Evolutionary conservation across 2,888 invertebrate genomes (phyloP).

Genomic region (Papilio protenor): DNA sequence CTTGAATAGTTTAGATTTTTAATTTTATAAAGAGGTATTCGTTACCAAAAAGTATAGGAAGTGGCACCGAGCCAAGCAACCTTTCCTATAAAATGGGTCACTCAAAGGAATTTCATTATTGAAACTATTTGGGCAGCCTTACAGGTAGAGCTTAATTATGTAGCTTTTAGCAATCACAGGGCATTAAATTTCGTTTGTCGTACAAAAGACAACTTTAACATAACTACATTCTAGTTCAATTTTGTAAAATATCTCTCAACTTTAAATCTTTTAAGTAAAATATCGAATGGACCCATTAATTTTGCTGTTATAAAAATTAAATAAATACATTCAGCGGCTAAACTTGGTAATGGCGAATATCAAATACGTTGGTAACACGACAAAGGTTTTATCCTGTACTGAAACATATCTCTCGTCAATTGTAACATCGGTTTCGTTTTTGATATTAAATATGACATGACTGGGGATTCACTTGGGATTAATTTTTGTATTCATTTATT

Average conservation of each 20-base stretch:
- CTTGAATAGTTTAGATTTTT: constrained; percentile 53
- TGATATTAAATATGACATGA: constrained; percentile 14
- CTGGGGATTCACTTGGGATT: constrained; percentile 11
- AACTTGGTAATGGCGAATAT: constrained; percentile 8
- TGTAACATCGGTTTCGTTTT: constrained; percentile 9
- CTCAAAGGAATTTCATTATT: constrained; percentile 74
- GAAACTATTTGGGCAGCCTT: constrained; percentile 62
- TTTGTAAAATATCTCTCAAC: neutral
- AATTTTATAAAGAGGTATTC: constrained; percentile 52
- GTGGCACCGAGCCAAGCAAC: constrained; percentile 72
- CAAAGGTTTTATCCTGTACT: constrained; percentile 13
- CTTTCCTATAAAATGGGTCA: constrained; percentile 62
- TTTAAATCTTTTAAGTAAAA: constrained; percentile 1
- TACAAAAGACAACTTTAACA: constrained; percentile 12
- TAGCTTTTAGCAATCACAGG: constrained; percentile 34
- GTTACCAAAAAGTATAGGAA: constrained; percentile 61
- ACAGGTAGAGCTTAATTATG: constrained; percentile 41
- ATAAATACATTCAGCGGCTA: neutral
- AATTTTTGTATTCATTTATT: constrained; percentile 13
- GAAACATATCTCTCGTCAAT: constrained; percentile 12
- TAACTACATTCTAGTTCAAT: constrained; percentile 1
- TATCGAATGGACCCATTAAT: neutral
- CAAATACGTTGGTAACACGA: constrained; percentile 1
- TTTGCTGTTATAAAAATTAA: neutral
- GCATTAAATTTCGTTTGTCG: constrained; percentile 31